Conservation (phyloP, 2,113 vertebrate species). For the Arvicanthis niloticus region DNA sequence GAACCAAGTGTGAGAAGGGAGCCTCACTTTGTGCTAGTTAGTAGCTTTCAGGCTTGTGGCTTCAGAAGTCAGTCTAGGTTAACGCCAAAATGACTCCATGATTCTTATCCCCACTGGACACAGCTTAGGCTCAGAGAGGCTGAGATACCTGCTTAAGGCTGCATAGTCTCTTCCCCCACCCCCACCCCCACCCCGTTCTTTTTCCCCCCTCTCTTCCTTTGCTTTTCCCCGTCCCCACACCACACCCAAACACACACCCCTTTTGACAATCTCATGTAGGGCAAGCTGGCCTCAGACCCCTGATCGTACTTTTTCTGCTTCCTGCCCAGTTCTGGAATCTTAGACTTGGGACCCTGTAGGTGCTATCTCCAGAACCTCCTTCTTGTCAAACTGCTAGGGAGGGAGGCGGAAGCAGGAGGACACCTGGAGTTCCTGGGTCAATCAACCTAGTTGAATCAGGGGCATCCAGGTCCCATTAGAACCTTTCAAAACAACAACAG, state of each 20-base stretch:
- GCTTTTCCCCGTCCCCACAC: too few species aligned
- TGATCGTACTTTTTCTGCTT: too few species aligned
- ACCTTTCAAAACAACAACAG: neutral
- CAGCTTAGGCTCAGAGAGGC: neutral
- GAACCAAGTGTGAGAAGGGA: neutral
- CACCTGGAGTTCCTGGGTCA: neutral
- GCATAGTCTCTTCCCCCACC: too few species aligned
- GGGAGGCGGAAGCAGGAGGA: neutral
- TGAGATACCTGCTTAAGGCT: fast-evolving
- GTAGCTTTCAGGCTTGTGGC: fast-evolving
- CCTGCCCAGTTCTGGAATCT: neutral
- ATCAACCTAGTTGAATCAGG: neutral
- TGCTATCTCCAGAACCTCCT: neutral
- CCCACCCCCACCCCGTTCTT: neutral
- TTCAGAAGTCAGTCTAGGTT: fast-evolving
- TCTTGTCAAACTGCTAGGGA: neutral
- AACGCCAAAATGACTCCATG: fast-evolving
- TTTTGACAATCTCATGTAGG: neutral
- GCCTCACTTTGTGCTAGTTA: fast-evolving
- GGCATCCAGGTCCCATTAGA: neutral
- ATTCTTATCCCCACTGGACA: neutral
- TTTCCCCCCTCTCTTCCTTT: too few species aligned
- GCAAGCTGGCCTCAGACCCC: neutral
- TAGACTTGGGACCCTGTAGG: neutral
- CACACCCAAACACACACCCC: too few species aligned